Percentiles rank a stretch among this genome's conserved stretches.
Evolutionary conservation across 2,113 vertebrate species (phyloP).

Genomic region (Menura novaehollandiae): DNA sequence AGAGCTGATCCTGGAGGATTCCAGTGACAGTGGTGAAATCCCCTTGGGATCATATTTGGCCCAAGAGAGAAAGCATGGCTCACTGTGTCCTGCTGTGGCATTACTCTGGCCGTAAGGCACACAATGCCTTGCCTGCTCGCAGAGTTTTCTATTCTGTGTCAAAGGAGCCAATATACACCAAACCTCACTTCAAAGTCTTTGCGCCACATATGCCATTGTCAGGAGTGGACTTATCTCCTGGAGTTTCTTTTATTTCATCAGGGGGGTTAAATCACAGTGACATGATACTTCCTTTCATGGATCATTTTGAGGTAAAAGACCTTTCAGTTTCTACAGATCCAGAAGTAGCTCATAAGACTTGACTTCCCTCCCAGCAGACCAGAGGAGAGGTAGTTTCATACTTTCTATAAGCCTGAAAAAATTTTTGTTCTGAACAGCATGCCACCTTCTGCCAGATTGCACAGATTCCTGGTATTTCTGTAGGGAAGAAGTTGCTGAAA

Average conservation of each 20-base stretch:
- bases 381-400: neutral
- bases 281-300: neutral
- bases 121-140: neutral
- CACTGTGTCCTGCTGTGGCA: neutral
- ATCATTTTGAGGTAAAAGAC: neutral
- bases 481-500: neutral
- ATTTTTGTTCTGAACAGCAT: neutral
- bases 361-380: neutral
- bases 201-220: accelerated
- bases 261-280: neutral
- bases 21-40: neutral
- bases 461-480: neutral
- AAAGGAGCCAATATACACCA: neutral
- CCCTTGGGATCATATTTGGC: neutral
- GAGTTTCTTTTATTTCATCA: neutral
- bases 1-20: neutral
- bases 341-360: neutral
- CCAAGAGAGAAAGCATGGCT: neutral
- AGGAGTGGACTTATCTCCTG: neutral
- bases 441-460: neutral
- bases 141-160: neutral
- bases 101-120: neutral
- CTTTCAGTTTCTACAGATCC: neutral
- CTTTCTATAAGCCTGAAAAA: neutral
- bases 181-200: neutral